Base-by-base conservation (phyloP, 53 echinoderm and acorn worm genomes). In the Holothuria scabra region DNA sequence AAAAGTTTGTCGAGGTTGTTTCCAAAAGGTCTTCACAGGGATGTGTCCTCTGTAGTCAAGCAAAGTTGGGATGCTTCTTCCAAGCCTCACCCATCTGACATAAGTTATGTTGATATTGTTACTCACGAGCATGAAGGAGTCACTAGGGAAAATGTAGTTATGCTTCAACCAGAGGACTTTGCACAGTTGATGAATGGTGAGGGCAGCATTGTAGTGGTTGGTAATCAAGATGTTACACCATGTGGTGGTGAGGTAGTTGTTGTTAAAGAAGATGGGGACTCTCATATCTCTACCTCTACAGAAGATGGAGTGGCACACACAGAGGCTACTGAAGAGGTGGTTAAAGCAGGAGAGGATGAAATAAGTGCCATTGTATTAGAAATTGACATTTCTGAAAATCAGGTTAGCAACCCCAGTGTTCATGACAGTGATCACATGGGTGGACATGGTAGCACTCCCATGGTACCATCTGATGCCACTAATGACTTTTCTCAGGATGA, bases 321-420 rank as follows among this genome's bases (percentile, higher is more conserved):
- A 22, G 10, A n/a, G 72, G 48, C 0, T 16, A 25, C 72, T 24
- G 48, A 72, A 11, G 28, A 20, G 5, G 14, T 35, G 5, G 37
- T 23, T 44, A 72, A 25, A 28, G 12, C 72, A 30, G 44, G 48
- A 32, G 57, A 78, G 58, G 56, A 46, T 56, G 19, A 78, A 32
- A 59, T 78, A 78, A 78, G 78, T 57, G 78, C 78, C 57, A 78
- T 78, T 31, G 58, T 78, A 20, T 32, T 78, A 30, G 78, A 78
- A 29, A 56, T 78, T 58, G 56, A 78, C 5, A 28, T 78, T 32
- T 59, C 78, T 49, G 55, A 78, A 28, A 56, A 31, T 32, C 57
- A 56, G 31, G 16, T 22, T 5, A 28, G 22, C 23, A 59, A 59
- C 4, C 31, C 29, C 59, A 32, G 57, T 3, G 59, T 11, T 21